phyloP scores from a whole-genome alignment of 2,888 invertebrate species.

The Spialia ferax region DNA sequence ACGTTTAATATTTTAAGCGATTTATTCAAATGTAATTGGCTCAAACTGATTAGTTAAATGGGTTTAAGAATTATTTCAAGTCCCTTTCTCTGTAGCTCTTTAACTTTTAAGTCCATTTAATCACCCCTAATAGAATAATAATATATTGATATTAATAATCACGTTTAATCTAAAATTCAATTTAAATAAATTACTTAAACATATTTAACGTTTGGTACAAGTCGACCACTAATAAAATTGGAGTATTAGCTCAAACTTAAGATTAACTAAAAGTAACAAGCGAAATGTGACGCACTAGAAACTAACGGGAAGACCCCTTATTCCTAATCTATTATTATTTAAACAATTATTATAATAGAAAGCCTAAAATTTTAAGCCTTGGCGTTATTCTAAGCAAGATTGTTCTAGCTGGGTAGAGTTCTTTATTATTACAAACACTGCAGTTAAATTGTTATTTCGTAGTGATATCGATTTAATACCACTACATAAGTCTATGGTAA shows the following conservation, averaged over 20 bases:
- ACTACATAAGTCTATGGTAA: too few relatives aligned
- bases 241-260: conserved; percentile 27
- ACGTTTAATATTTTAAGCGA: too few relatives aligned
- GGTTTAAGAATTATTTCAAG: too few relatives aligned
- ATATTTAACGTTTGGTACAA: too few relatives aligned
- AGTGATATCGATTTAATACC: background rate
- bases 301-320: conserved; percentile 25
- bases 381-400: conserved; percentile 27
- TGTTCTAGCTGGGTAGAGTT: conserved; percentile 40
- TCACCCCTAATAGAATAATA: too few relatives aligned
- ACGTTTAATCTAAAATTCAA: too few relatives aligned
- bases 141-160: too few relatives aligned
- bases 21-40: too few relatives aligned
- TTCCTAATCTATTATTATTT: conserved; percentile 9
- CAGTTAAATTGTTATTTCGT: background rate
- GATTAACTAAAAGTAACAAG: conserved; percentile 36
- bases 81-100: too few relatives aligned
- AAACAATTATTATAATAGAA: conserved; percentile 21
- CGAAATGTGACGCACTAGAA: conserved; percentile 37
- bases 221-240: conserved; percentile 1
- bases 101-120: too few relatives aligned
- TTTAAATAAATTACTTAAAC: conserved; percentile 4
- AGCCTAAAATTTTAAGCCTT: conserved; percentile 26
- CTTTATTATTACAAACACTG: conserved; percentile 41
- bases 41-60: too few relatives aligned